Evolutionary conservation across 2,888 invertebrate species (phyloP), one percentile per base, ranked within the genome.

Genomic region (Marronus borbonicus): DNA sequence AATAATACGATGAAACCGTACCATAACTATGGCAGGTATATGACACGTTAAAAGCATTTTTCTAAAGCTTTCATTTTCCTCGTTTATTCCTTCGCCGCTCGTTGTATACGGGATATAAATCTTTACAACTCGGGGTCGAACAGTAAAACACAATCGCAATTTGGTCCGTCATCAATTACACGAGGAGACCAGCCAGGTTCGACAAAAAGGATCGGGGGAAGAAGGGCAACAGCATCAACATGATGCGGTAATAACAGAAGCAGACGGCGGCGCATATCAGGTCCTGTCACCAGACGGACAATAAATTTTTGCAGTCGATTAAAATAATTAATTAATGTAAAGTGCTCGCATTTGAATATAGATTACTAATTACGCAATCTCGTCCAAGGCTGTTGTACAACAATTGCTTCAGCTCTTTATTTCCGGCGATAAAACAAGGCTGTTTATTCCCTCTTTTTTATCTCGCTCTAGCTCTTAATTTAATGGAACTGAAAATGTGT

Each of bases 251-350:
- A 58, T 58, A 72, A 72, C 31, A 39, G 39, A 72, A 58, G 72
- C 72, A 72, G 72, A 72, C 72, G 58, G 28, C 24, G 44, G 28
- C 58, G 39, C 58, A 39, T 58, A 39, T 72, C 72, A 39, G 72
- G 20, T 72, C 4, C 72, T 72, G 72, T 72, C 72, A 58, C 72
- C 52, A 39, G 72, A 58, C 72, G 55, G n/a, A 39, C 58, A 39
- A 76, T 76, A 76, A 76, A 76, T 76, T 74, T 60, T 65, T 66
- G 24, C 20, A 20, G 65, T 77, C 77, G 68, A 77, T 77, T 77
- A 76, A 76, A 80, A 77, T 78, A 78, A 80, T 78, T 76, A 80
- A 80, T 80, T 80, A 80, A 78, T 69, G 78, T 76, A 81, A 80
- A 80, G 76, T 66, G 78, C 74, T 62, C 77, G 66, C 79, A 76